Conservation (phyloP, 2,888 invertebrate species). For the Cerceris rybyensis region DNA sequence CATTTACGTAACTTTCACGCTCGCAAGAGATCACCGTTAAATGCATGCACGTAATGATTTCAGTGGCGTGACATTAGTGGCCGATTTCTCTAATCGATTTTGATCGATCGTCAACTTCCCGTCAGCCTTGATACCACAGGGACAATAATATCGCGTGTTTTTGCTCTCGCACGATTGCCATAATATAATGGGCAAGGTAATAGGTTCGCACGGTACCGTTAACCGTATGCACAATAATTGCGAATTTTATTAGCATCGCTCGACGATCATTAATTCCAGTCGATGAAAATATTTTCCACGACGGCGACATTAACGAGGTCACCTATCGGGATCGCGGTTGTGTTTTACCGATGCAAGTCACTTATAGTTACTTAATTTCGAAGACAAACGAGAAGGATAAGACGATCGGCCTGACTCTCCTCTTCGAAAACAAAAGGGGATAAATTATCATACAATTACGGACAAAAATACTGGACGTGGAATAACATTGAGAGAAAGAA, state of each 20-base stretch:
- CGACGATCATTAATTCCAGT: conserved; percentile 24
- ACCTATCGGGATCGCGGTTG: conserved; percentile 50
- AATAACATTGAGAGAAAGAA: background rate
- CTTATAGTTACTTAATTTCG: conserved; percentile 22
- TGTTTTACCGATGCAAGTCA: conserved; percentile 48
- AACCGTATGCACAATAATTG: conserved; percentile 30
- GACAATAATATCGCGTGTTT: background rate
- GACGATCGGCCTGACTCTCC: background rate
- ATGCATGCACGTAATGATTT: too few relatives aligned
- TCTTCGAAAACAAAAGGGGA: too few relatives aligned
- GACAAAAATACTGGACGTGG: background rate
- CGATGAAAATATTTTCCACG: conserved; percentile 27
- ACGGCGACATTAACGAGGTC: conserved; percentile 23
- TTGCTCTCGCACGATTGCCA: background rate
- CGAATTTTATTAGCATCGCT: conserved; percentile 47
- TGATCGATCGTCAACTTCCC: conserved; percentile 1
- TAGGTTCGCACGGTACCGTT: background rate
- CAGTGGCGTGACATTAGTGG: too few relatives aligned
- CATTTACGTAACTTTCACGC: too few relatives aligned
- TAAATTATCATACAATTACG: too few relatives aligned
- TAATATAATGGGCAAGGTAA: conserved; percentile 17
- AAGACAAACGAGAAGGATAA: conserved; percentile 9
- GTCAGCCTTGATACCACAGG: background rate
- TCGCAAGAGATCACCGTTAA: too few relatives aligned
- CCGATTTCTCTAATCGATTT: too few relatives aligned